Evolutionary conservation across 2,797 vertebrate genomes (phyloP).

Genomic region (Thaleichthys pacificus): DNA sequence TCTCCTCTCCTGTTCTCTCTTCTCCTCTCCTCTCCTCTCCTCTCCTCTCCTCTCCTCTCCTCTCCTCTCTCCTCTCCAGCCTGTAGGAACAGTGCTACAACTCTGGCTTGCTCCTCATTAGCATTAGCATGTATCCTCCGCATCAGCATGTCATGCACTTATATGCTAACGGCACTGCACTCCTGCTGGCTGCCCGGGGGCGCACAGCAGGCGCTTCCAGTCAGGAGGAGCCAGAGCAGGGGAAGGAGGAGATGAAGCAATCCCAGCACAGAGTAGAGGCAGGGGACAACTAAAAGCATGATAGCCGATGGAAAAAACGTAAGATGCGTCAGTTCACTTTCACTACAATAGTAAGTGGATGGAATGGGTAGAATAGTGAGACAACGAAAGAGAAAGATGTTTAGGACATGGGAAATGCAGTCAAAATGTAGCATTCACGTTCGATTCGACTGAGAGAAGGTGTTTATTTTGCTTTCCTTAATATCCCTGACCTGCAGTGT

Average conservation of each 20-base stretch:
- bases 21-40: neutral
- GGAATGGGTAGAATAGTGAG: no score
- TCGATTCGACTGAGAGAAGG: neutral
- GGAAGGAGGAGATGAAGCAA: constrained; percentile 37
- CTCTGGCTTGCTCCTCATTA: constrained; percentile 40
- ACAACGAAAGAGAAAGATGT: neutral
- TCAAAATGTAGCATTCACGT: constrained; percentile 25
- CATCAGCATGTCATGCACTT: constrained; percentile 73
- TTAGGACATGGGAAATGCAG: constrained; percentile 32
- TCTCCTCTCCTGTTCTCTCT: constrained; percentile 13
- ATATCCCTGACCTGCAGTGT: neutral
- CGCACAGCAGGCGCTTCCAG: constrained; percentile 75
- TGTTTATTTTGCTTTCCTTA: neutral
- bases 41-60: constrained; percentile 1
- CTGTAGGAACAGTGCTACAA: constrained; percentile 45
- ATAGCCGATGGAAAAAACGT: constrained; percentile 10
- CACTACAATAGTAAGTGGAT: neutral
- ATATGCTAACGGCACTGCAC: constrained; percentile 72
- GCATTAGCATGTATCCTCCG: constrained; percentile 67
- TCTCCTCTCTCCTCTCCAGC: constrained; percentile 47
- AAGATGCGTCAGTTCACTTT: neutral
- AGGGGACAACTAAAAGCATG: constrained; percentile 32
- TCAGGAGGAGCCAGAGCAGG: constrained; percentile 30
- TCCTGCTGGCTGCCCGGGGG: constrained; percentile 65
- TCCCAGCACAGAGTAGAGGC: constrained; percentile 10